Evolutionary conservation across 2,113 vertebrate genomes (phyloP).

Genomic region (Excalfactoria chinensis): DNA sequence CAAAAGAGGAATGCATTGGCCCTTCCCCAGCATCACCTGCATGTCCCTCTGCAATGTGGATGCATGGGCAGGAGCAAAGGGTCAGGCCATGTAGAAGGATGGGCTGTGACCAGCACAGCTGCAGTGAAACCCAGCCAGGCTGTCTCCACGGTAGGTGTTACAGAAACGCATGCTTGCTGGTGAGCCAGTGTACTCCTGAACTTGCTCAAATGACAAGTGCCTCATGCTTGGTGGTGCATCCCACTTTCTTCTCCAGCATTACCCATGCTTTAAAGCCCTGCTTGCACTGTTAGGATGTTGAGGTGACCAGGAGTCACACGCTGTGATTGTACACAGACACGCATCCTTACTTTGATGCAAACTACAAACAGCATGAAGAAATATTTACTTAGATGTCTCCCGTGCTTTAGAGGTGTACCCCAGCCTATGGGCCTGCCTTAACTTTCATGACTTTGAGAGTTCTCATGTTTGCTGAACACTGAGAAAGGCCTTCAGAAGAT

Average conservation of each 20-base stretch:
- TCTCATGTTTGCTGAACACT: not conserved
- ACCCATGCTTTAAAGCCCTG: not conserved
- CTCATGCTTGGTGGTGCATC: not conserved
- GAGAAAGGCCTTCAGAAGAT: not conserved
- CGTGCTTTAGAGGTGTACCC: not conserved
- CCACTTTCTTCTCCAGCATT: not conserved
- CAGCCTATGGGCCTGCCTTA: not conserved
- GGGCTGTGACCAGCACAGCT: not conserved
- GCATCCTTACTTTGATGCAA: not conserved
- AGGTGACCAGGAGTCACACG: not conserved
- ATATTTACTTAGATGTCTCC: not conserved
- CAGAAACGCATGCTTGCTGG: not conserved
- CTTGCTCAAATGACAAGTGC: accelerated
- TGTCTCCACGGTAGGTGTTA: not conserved
- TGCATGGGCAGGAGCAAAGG: not conserved
- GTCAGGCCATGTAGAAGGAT: not conserved
- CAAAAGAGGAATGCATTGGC: accelerated
- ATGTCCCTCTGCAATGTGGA: not conserved
- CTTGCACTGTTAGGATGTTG: not conserved
- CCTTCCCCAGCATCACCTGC: not conserved
- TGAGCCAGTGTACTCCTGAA: not conserved
- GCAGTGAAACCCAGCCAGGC: not conserved
- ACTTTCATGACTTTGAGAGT: not conserved
- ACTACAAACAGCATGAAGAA: not conserved
- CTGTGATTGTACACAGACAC: not conserved